Conservation (phyloP, 2,113 vertebrate genomes). For the Austrofundulus limnaeus region DNA sequence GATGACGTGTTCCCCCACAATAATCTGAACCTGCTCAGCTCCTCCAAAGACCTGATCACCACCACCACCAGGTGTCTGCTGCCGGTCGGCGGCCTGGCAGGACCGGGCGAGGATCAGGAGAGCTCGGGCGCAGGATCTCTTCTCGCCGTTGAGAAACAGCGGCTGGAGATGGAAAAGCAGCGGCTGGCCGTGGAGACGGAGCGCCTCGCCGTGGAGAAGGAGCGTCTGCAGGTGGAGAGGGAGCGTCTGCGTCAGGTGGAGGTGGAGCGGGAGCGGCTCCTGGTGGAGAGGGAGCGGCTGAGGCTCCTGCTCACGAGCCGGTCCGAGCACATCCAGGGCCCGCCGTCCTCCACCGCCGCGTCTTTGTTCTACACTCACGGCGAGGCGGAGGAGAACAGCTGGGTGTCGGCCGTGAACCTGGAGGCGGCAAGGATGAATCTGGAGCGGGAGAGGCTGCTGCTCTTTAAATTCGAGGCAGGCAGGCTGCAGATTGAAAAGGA, state of each 20-base stretch:
- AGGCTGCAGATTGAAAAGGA: conserved; percentile 94
- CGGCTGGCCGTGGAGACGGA: conserved; percentile 87
- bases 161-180: conserved; percentile 89
- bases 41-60: conserved; percentile 75
- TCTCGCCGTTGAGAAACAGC: conserved; percentile 88
- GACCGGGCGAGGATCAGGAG: conserved; percentile 30
- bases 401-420: conserved; percentile 82
- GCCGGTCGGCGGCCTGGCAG: conserved; percentile 16
- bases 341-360: conserved; percentile 51
- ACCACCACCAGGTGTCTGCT: conserved; percentile 66
- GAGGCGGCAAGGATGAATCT: conserved; percentile 90
- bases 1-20: conserved; percentile 85
- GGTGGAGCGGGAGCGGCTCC: conserved; percentile 85
- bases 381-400: conserved; percentile 39
- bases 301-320: conserved; percentile 79
- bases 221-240: conserved; percentile 87
- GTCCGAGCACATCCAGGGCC: conserved; percentile 72
- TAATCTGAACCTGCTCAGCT: conserved; percentile 83
- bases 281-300: conserved; percentile 87
- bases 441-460: conserved; percentile 91
- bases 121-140: conserved; percentile 84
- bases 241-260: conserved; percentile 85
- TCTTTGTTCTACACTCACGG: conserved; percentile 36
- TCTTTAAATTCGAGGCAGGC: conserved; percentile 90
- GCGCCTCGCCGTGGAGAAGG: conserved; percentile 88